Base-by-base conservation (phyloP, 2,113 vertebrate species). In the Apteryx owenii region DNA sequence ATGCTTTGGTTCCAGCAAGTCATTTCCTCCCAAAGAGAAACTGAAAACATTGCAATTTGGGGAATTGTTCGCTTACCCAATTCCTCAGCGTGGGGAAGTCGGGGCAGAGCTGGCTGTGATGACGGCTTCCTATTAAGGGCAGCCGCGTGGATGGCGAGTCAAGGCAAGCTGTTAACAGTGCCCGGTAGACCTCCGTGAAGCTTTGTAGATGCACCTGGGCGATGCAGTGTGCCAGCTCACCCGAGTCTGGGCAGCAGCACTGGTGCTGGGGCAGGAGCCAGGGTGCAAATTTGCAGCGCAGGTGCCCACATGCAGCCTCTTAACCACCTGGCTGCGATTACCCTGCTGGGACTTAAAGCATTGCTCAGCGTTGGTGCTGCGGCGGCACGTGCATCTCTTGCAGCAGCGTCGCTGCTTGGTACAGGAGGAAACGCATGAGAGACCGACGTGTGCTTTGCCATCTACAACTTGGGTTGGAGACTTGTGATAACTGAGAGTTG, bases 161-260 rank as follows among this genome's bases (percentile, higher is more conserved):
- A 19, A 9, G 36, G 36, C 42, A 4, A 38, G 69, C 11, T 1
- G 40, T 5, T 23, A 7, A 19, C 6, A 2, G 69, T 38, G 36
- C 42, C 33, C 58, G 3, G 0, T 19, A 61, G 46, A 48, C 61
- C n/a, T 28, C n/a, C 4, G 36, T 38, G 54, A 7, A 5, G 18
- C 2, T 18, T 10, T 12, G 0, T 0, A 2, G 17, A 1, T n/a
- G 1, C 0, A 2, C 29, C 25, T 2, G 23, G 3, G 44, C 9
- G 62, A 31, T 16, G 15, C 44, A 13, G 42, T 13, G 10, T 44
- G 10, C 11, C 42, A 44, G 42, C 42, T 44, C 42, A 12, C 42
- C 42, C 4, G 42, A 13, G 42, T 12, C 42, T 4, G 12, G 42
- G 42, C 42, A 44, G 36, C 42, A 13, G 42, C 8, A 36, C 2